phyloP scores from a whole-genome alignment of 2,888 invertebrate species.

The Euzophera pinguis region DNA sequence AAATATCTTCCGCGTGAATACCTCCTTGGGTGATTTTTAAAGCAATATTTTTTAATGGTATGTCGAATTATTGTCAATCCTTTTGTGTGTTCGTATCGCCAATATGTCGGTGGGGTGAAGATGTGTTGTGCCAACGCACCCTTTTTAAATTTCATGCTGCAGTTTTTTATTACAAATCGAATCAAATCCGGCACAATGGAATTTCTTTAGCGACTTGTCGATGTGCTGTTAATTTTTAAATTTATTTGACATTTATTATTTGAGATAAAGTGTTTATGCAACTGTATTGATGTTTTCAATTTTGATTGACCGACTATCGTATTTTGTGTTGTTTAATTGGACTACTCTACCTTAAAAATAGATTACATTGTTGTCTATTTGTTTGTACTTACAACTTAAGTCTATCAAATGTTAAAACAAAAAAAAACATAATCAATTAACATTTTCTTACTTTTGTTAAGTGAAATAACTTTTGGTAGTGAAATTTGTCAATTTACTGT shows the following conservation, averaged over 20 bases:
- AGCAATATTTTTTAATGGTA: constrained; percentile 75
- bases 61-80: constrained; percentile 75
- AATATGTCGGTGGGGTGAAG: constrained; percentile 73
- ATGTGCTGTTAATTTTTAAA: constrained; percentile 45
- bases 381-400: no score
- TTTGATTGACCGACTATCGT: constrained; percentile 6
- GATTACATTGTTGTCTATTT: no score
- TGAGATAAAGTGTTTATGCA: constrained; percentile 26
- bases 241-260: constrained; percentile 48
- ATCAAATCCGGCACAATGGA: constrained; percentile 50
- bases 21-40: constrained; percentile 58
- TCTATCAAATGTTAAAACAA: no score
- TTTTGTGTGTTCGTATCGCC: constrained; percentile 63
- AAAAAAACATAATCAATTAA: no score
- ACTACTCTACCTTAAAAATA: no score
- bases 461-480: no score
- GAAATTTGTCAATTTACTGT: no score
- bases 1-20: constrained; percentile 67
- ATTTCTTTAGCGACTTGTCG: constrained; percentile 45
- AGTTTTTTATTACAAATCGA: constrained; percentile 72
- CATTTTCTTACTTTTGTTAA: no score
- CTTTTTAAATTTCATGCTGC: constrained; percentile 68
- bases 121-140: constrained; percentile 60
- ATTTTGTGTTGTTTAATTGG: not conserved
- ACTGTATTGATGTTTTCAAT: constrained; percentile 18